Conservation (phyloP, 2,888 invertebrate genomes). For the Pristionchus maxplancki region DNA sequence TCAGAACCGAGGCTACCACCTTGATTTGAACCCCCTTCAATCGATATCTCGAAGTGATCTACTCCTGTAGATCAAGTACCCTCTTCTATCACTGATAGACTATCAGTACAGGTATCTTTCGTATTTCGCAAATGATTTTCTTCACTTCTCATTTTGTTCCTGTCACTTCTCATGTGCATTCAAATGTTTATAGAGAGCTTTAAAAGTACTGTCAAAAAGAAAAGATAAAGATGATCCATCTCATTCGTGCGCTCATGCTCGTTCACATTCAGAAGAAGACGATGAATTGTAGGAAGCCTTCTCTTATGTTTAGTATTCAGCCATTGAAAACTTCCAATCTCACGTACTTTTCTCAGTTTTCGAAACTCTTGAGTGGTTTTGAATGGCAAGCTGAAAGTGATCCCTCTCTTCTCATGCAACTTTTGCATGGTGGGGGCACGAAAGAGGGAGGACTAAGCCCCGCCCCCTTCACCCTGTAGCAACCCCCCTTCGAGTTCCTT, state of each 20-base stretch:
- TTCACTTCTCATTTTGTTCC: conserved; percentile 24
- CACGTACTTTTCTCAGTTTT: conserved; percentile 18
- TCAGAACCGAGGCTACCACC: neutral
- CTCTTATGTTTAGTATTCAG: no score
- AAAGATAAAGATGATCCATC: neutral
- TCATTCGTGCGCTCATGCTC: no score
- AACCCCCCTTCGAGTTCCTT: neutral
- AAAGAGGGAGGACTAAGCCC: conserved; percentile 1
- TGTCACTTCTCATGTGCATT: conserved; percentile 42
- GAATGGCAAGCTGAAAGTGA: neutral
- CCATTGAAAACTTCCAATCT: neutral
- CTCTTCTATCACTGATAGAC: no score
- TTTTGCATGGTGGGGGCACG: neutral
- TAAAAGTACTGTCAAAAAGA: neutral
- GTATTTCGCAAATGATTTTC: conserved; percentile 9
- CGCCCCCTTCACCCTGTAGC: conserved; percentile 7
- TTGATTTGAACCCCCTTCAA: neutral
- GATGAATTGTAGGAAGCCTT: no score
- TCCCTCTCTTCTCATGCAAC: conserved; percentile 7
- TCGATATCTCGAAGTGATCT: conserved; percentile 24
- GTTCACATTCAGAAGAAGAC: no score
- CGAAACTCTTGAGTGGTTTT: conserved; percentile 18
- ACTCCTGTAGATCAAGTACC: neutral
- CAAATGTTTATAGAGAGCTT: conserved; percentile 41
- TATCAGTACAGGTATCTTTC: neutral